A percentile compares a stretch with the other conserved stretches of the same genome.
phyloP scores from a whole-genome alignment of 2,797 vertebrate genomes.

The Acrocephalus scirpaceus region DNA sequence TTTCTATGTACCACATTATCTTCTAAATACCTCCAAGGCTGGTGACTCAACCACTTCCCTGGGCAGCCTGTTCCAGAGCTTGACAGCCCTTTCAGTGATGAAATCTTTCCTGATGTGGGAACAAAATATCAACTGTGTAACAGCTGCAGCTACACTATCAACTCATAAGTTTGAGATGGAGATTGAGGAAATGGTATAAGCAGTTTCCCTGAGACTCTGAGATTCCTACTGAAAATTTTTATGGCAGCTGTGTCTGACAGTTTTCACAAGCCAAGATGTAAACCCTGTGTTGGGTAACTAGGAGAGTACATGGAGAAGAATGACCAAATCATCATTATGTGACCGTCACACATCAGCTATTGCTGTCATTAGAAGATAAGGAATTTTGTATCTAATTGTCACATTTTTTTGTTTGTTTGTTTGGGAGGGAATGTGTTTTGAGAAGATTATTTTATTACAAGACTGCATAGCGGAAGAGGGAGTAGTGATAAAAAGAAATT shows the following conservation, averaged over 20 bases:
- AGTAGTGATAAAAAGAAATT: neutral
- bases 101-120: neutral
- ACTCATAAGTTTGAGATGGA: neutral
- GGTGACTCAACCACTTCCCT: neutral
- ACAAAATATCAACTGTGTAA: neutral
- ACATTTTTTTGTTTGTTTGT: neutral
- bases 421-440: neutral
- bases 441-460: neutral
- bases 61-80: neutral
- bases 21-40: neutral
- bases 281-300: neutral
- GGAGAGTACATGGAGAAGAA: neutral
- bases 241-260: neutral
- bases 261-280: neutral
- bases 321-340: neutral
- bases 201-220: neutral
- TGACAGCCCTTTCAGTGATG: neutral
- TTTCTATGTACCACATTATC: neutral
- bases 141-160: neutral
- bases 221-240: neutral
- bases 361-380: neutral
- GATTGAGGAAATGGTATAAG: neutral
- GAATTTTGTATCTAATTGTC: neutral
- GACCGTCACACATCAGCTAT: neutral
- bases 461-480: neutral